Base-by-base conservation (phyloP, 2,797 vertebrate species). In the Molossus molossus region DNA sequence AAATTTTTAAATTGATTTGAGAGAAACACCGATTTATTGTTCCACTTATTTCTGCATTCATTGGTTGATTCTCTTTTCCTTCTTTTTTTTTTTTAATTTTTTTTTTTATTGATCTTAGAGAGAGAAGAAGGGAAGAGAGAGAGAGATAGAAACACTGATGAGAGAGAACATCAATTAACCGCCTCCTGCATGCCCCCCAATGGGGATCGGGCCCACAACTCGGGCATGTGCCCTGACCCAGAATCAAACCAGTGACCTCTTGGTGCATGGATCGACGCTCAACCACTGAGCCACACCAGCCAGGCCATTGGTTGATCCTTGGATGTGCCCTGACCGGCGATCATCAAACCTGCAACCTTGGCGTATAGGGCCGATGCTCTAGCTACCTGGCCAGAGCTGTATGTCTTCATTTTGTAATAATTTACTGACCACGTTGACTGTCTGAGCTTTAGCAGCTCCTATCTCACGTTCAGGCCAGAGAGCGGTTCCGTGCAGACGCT, bases 321-420 rank as follows among this genome's bases (percentile, higher is more conserved):
- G 53, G 55, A 55, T 77, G 50, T 55, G 50, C 50, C 50, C 75
- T 77, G 75, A 33, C 50, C 20, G 9, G 18, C 3, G 29, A 33
- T 77, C n/a, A 57, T 77, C 11, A 33, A 77, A 77, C 53, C 50
- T 77, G 20, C 75, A 77, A 77, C 75, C 53, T 55, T 33, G 75
- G 10, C 11, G n/a, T 33, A 55, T 33, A 33, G 48, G 50, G 75
- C 33, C 3, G 0, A 12, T n/a, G 73, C 15, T n/a, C 27, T 76
- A 53, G 50, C 53, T 57, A 69, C n/a, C 33, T 4, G 9, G 17
- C n/a, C n/a, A 57, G 3, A n/a, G 50, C 53, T 58, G 29, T 25
- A 53, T 27, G 27, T 9, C 69, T 89, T 90, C 67, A 58, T 81
- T 82, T 89, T 64, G 73, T 81, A 33, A 89, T 65, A 29, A 69